Evolutionary conservation across 2,888 invertebrate species (phyloP), one percentile per base, ranked within the genome.

Genomic region (Lingula anatina): DNA sequence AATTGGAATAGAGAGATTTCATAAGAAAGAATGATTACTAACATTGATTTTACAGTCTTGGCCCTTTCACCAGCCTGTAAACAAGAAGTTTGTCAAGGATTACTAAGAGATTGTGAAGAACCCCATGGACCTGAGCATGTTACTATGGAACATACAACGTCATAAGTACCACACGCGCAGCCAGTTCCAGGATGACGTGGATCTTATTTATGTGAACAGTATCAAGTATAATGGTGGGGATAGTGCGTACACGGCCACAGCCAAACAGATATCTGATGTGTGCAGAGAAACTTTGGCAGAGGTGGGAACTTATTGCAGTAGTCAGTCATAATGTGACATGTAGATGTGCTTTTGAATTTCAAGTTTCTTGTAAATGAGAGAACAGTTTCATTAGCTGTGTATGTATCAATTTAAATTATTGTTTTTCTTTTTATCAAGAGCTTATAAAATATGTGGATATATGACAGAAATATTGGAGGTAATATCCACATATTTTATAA

Each of bases 51-150:
- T 57, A 24, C 60, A 79, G 69, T 90, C 94, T 21, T 95, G 92
- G 88, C 93, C 95, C 0, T 99, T 99, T 84, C 83, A 92, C 50
- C 91, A 92, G 66, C 96, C 96, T 0, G 99, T 99, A 2, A 97
- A 96, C 75, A 93, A 92, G 75, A 97, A 96, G 73, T 57, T 63
- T 26, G 66, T 73, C 37, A 72, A 73, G 53, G 93, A 94, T 75
- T 99, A 99, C 77, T 97, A 97, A 75, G 89, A 82, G 23, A 85
- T 92, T 37, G 89, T 99, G 52, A 89, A 89, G 75, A 83, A 85
- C 46, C 99, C 99, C 0, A 99, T 99, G 84, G 97, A 99, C 78
- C 83, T 99, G 74, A 90, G 93, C 67, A 89, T 90, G 0, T n/a
- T 47, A 31, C 51, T 55, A 20, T 55, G 74, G 71, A 80, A 79